Base-by-base conservation (phyloP, 2,797 vertebrate genomes). In the Gymnodraco acuticeps region DNA sequence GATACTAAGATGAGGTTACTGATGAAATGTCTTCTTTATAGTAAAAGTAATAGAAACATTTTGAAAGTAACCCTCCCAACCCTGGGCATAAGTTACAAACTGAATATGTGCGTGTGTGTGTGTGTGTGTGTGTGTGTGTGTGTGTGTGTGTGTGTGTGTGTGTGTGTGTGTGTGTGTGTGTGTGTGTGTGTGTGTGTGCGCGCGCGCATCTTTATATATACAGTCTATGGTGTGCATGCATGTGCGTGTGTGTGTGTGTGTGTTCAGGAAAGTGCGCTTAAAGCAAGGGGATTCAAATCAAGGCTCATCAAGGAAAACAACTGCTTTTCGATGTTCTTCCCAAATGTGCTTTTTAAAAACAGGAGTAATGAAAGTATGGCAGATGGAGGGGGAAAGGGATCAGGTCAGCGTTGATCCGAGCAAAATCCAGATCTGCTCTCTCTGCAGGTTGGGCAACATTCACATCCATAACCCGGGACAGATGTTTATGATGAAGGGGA, bases 401-500 rank as follows among this genome's bases (percentile, higher is more conserved):
- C 82, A 78, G 79, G 73, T 86, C 87, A 77, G 75, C 65, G 73
- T 4, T 48, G 47, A 67, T 71, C 62, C 48, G 61, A 75, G 70
- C 78, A 84, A 90, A 92, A 93, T 93, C 92, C 90, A 86, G 88
- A 94, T 73, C 82, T 33, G 13, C 59, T 80, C 88, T 85, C 78
- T 78, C 85, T 10, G 84, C 85, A 91, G 91, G 89, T 93, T 92
- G 88, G 91, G 83, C 83, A 88, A 87, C 75, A 85, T 83, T 88
- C 85, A 82, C 93, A 88, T 79, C 81, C 72, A 71, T 92, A 92
- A 94, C 88, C 85, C 66, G 6, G 78, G 87, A 89, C 93, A 94
- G 91, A 88, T 93, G 93, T 88, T 94, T 87, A 81, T 89, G 88
- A 92, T 77, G 83, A 68, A 78, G 52, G 63, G 88, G 92, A 93